These are phyloP conservation scores for Sturnus vulgaris DNA, from an alignment of 2,113 vertebrate species.

Conservation along the genomic window DNA sequence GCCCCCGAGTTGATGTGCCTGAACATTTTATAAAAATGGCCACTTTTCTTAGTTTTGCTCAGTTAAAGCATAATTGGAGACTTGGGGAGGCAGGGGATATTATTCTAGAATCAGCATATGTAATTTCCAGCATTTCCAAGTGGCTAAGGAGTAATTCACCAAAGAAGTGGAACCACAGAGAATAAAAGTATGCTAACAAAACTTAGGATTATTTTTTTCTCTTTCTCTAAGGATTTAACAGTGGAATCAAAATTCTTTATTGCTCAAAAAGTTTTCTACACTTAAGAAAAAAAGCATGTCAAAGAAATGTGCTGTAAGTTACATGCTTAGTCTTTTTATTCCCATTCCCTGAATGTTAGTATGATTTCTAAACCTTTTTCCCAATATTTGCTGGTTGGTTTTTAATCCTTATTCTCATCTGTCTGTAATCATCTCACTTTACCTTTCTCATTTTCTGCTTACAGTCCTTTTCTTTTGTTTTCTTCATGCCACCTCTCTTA, in stretches of 20 bases:
- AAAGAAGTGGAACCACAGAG: not conserved
- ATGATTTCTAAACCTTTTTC: not conserved
- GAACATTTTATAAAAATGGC: not conserved
- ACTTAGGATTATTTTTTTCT: not conserved
- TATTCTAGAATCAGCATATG: not conserved
- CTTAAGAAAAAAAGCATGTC: not conserved
- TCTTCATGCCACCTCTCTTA: not conserved
- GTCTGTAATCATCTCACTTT: not conserved
- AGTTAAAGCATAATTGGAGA: not conserved
- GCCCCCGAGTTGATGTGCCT: not conserved
- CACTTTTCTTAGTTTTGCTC: not conserved
- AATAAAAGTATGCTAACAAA: not conserved
- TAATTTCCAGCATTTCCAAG: not conserved
- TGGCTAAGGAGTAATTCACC: not conserved
- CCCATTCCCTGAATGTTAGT: not conserved
- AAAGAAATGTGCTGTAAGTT: not conserved
- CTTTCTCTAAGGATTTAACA: not conserved
- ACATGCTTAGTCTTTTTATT: not conserved
- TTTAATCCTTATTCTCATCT: not conserved
- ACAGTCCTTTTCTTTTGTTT: not conserved
- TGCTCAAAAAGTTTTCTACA: not conserved
- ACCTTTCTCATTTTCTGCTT: not conserved
- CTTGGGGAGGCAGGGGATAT: not conserved
- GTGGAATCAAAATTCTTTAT: not conserved
- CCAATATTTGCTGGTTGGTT: accelerated